phyloP scores from a whole-genome alignment of 2,113 vertebrate species.

The Lethenteron camtschaticum region DNA sequence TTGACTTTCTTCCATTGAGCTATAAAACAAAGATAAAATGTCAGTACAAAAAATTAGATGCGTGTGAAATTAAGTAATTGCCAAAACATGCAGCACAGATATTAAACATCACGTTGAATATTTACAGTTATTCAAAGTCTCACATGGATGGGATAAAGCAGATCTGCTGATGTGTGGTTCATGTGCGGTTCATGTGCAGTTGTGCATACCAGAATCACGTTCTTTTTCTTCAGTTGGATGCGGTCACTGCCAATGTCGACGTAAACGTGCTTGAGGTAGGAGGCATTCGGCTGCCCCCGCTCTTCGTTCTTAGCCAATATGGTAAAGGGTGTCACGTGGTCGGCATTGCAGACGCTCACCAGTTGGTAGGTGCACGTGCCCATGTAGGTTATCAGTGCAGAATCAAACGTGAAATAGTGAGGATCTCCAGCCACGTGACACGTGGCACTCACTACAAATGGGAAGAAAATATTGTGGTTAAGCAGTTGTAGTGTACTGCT shows the following conservation, averaged over 20 bases:
- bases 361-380: constrained; percentile 8
- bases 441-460: not conserved
- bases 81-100: no score
- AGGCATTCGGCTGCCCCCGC: constrained; percentile 20
- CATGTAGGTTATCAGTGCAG: constrained; percentile 4
- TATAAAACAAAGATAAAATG: no score
- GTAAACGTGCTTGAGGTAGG: constrained; percentile 30
- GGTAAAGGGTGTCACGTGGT: constrained; percentile 33
- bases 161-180: no score
- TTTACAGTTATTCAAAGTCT: no score
- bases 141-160: no score
- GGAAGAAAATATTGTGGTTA: no score
- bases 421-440: constrained; percentile 7
- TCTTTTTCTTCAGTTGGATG: constrained; percentile 31
- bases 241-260: constrained; percentile 24
- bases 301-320: constrained; percentile 36
- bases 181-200: no score
- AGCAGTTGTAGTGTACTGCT: no score
- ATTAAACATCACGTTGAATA: no score
- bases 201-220: constrained; percentile 20
- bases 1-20: no score
- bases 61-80: no score
- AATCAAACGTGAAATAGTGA: constrained; percentile 8
- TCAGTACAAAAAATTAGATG: no score
- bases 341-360: not conserved